phyloP scores from a whole-genome alignment of 2,113 vertebrate species.

The Scomber japonicus region DNA sequence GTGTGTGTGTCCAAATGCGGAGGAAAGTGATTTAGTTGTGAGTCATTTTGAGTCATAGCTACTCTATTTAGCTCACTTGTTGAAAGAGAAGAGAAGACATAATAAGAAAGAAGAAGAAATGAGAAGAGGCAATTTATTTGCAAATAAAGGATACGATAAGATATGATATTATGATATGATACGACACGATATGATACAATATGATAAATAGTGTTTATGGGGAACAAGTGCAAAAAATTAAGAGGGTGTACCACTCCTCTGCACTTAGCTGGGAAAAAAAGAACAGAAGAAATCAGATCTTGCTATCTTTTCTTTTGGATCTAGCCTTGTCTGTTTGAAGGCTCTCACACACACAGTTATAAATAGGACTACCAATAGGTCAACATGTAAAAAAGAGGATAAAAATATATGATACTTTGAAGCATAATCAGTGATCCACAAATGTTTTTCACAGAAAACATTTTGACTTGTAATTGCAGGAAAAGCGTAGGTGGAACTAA shows the following conservation, averaged over 20 bases:
- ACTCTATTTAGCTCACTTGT: slow-evolving; percentile 43
- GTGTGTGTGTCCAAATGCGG: slow-evolving; percentile 7
- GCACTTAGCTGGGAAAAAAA: too few relatives aligned
- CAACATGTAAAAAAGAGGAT: too few relatives aligned
- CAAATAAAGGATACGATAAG: not conserved
- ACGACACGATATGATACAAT: not conserved
- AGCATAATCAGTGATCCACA: too few relatives aligned
- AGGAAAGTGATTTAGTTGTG: slow-evolving; percentile 47
- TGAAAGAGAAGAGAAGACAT: slow-evolving; percentile 24
- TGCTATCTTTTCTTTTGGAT: not conserved
- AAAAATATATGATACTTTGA: too few relatives aligned
- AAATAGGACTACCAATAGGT: not conserved
- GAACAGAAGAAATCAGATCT: too few relatives aligned
- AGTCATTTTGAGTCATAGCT: slow-evolving; percentile 67
- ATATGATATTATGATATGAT: too few relatives aligned
- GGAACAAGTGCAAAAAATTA: not conserved
- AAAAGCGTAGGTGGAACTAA: too few relatives aligned
- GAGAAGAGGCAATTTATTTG: not conserved
- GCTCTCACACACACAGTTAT: not conserved
- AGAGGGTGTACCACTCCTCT: not conserved
- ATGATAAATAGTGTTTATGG: not conserved
- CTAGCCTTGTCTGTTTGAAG: not conserved
- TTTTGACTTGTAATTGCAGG: too few relatives aligned
- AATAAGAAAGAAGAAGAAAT: slow-evolving; percentile 7
- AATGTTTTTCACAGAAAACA: too few relatives aligned